These are phyloP conservation scores for Lutjanus argentimaculatus DNA, from an alignment of 2,797 vertebrate genomes.

Conservation along the genomic window DNA sequence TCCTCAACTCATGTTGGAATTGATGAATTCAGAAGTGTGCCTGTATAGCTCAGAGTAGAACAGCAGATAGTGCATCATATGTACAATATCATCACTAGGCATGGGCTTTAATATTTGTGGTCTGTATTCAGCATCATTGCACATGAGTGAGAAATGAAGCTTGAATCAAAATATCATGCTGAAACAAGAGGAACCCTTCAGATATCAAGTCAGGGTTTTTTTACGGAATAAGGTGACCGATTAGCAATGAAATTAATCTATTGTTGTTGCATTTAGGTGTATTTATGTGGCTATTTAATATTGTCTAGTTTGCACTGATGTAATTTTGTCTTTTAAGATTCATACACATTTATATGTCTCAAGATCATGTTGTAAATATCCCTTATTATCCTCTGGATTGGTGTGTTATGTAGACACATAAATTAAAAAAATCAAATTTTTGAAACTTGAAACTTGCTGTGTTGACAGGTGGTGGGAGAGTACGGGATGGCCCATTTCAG, in stretches of 20 bases:
- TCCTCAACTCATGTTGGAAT: not conserved
- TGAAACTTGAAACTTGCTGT: not conserved
- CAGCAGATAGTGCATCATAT: not conserved
- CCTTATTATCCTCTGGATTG: not conserved
- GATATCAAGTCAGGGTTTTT: not conserved
- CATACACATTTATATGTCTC: not conserved
- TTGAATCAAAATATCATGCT: not conserved
- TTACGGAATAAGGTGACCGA: not conserved
- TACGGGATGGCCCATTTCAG: constrained; percentile 96
- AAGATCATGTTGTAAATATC: not conserved
- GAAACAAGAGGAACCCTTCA: not conserved
- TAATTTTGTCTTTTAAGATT: not conserved
- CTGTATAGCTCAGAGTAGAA: not conserved
- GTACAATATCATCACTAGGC: not conserved
- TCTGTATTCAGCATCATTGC: no score
- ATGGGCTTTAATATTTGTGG: not conserved
- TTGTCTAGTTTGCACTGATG: not conserved
- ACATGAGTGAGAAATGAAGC: not conserved
- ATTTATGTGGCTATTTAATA: not conserved
- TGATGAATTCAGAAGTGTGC: not conserved
- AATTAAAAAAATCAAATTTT: no score
- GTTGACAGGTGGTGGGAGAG: constrained; percentile 89
- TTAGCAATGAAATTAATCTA: not conserved
- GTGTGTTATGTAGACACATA: not conserved
- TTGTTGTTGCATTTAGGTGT: not conserved